Percentiles rank a stretch among this genome's conserved stretches.
Evolutionary conservation across 1,140 invertebrate genomes (phyloP).

Genomic region (Leptinotarsa undecemlineata): DNA sequence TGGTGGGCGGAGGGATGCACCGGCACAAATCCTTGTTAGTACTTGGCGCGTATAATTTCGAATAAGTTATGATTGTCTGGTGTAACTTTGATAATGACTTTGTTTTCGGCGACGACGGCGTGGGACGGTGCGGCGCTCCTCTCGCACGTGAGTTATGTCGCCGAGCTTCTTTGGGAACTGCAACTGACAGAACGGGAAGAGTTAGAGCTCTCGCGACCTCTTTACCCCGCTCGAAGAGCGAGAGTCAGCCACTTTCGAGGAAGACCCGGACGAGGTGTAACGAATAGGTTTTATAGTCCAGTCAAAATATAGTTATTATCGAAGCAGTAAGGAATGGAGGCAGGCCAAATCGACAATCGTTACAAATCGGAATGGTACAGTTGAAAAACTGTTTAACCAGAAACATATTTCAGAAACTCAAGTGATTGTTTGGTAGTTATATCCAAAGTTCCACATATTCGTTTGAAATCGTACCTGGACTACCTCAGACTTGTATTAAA

Average conservation of each 20-base stretch:
- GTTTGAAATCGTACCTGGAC: not conserved
- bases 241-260: not conserved
- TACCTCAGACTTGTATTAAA: not conserved
- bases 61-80: slow-evolving; percentile 32
- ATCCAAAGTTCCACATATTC: no score
- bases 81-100: slow-evolving; percentile 31
- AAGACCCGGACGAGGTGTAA: not conserved
- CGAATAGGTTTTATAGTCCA: no score
- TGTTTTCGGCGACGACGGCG: slow-evolving; percentile 16
- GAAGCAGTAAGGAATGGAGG: no score
- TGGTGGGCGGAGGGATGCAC: slow-evolving; percentile 10
- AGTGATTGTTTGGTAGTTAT: no score
- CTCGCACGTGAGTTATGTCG: slow-evolving; percentile 2
- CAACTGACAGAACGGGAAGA: slow-evolving; percentile 18
- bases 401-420: no score
- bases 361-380: no score
- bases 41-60: slow-evolving; percentile 28
- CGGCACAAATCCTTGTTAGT: slow-evolving; percentile 30
- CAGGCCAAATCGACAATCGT: no score
- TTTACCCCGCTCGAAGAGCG: not conserved
- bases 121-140: not conserved
- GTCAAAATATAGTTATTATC: no score
- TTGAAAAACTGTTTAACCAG: no score
- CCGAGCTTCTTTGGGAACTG: slow-evolving; percentile 13
- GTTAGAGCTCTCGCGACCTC: slow-evolving; percentile 12